Base-by-base conservation (phyloP, 2,113 vertebrate species). In the Ascaphus truei region DNA sequence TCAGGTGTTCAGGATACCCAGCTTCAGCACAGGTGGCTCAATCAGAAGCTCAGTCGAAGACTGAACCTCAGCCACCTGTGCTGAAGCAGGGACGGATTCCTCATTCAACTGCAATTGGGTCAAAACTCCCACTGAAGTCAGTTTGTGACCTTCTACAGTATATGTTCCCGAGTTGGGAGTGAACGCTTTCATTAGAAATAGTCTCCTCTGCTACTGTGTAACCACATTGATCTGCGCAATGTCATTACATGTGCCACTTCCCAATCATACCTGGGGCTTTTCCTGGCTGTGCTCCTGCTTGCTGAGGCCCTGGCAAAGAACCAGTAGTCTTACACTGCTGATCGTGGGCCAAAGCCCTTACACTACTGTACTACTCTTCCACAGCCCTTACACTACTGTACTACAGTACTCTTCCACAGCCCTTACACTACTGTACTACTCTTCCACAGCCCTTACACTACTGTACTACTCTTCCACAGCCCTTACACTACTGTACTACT, bases 291-390 rank as follows among this genome's bases (percentile, higher is more conserved):
- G 20, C 31, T 48, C 29, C 55, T 57, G 48, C 52, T 20, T 48
- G 20, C 31, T 68, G 65, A 68, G 30, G 20, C 43, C 20, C 55
- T 68, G 43, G 30, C 58, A 68, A 68, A 48, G 7, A 4, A 68
- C 41, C 65, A 15, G 20, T 58, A n/a, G 20, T 47, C n/a, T 47
- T 58, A 68, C 27, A 50, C 10, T 33, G 9, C 15, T 23, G 16
- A 55, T 9, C 11, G 6, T 12, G 18, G 27, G 31, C 15, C 16
- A 6, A 29, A 8, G 10, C 3, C 27, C 15, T 18, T 4, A n/a
- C 12, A 12, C 5, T 45, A 18, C 16, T 8, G 22, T 16, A 4
- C 16, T 18, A 18, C 5, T 16, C 16, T 45, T 22, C 43, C 5
- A 9, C 43, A 47, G 43, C 18, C 20, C 7, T 47, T 22, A 20